Evolutionary conservation across 2,113 vertebrate species (phyloP).

Genomic region (Periophthalmus modestus): DNA sequence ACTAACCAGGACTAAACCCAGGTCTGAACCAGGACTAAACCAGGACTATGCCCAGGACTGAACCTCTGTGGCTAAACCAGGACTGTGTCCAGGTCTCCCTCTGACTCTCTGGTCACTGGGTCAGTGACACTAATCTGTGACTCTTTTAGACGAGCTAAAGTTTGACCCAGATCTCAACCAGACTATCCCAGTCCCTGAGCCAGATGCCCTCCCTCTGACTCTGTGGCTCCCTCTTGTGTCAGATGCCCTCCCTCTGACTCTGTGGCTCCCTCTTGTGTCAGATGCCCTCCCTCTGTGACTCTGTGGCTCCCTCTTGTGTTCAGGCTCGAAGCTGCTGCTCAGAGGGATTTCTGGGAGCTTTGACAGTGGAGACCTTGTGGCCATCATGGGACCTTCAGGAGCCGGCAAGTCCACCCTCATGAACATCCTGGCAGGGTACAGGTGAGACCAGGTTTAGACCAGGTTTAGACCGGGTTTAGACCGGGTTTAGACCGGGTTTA

Average conservation of each 20-base stretch:
- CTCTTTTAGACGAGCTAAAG: neutral
- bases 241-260: neutral
- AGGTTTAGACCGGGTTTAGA: no score
- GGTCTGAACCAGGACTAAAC: neutral
- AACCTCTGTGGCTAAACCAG: neutral
- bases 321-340: slow-evolving; percentile 94
- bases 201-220: no score
- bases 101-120: neutral
- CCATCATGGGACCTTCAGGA: slow-evolving; percentile 97
- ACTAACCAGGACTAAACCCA: neutral
- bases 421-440: slow-evolving; percentile 98
- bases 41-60: neutral
- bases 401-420: slow-evolving; percentile 96
- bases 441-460: slow-evolving; percentile 72
- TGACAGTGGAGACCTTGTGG: slow-evolving; percentile 91
- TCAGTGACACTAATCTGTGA: neutral
- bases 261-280: neutral
- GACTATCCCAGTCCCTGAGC: neutral
- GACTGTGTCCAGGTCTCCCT: slow-evolving; percentile 27
- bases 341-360: slow-evolving; percentile 95
- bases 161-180: neutral
- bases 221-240: neutral
- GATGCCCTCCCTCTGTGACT: neutral
- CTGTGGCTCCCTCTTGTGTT: neutral
- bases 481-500: no score